phyloP scores from a whole-genome alignment of 2,888 invertebrate genomes.

The Pollenia griseotomentosa region DNA sequence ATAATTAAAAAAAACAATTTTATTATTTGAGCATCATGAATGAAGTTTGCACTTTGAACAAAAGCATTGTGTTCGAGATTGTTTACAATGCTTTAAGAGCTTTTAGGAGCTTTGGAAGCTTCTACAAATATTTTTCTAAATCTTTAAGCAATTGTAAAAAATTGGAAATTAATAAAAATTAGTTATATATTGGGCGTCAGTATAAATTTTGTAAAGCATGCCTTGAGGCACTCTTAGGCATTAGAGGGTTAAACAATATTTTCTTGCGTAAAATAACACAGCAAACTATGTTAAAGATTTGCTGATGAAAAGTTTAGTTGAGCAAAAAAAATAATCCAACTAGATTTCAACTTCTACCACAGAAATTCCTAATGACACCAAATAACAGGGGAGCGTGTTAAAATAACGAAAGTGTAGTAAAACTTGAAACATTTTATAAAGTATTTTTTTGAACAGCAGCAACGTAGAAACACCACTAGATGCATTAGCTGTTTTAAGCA shows the following conservation, averaged over 20 bases:
- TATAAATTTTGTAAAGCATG: no score
- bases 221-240: no score
- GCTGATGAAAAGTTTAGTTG: conserved; percentile 33
- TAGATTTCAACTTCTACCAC: conserved; percentile 4
- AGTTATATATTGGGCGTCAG: no score
- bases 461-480: background rate
- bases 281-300: conserved; percentile 48
- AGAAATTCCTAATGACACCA: conserved; percentile 43
- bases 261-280: conserved; percentile 2
- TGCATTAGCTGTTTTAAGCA: background rate
- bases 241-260: background rate
- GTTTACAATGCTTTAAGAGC: no score
- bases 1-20: no score
- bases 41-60: no score
- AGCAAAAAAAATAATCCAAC: conserved; percentile 37
- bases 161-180: no score
- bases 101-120: no score
- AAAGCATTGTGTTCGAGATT: no score
- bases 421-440: conserved; percentile 22
- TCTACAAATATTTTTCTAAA: no score
- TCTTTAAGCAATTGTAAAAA: no score
- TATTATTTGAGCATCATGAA: no score
- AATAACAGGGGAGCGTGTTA: background rate
- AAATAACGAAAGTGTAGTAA: background rate
- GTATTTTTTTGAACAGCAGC: background rate